Evolutionary conservation across 2,797 vertebrate genomes (phyloP), one percentile per base, ranked within the genome.

Genomic region (Chaetophractus vellerosus): DNA sequence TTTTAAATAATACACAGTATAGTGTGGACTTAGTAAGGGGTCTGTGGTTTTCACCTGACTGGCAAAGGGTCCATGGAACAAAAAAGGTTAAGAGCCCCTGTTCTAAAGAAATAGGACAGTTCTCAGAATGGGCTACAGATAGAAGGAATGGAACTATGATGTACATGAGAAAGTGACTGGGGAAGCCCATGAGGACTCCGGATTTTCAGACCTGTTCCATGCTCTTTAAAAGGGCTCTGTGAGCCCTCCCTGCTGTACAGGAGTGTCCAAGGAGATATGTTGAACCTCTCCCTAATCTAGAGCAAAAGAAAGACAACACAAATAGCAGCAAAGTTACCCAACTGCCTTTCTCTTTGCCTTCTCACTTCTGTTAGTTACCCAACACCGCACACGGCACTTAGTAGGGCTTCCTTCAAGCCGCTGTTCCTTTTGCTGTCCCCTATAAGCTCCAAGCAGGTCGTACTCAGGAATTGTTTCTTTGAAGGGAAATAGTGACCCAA

Each of bases 331-430:
- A 15, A 23, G 31, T 63, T 38, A 52, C 45, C 68, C n/a, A 15
- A 38, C 80, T n/a, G 48, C 74, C n/a, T 79, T 71, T 72, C 72
- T 31, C 18, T 69, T 91, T 9, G 16, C 61, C 31, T 45, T 72
- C 64, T 74, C 7, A 9, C n/a, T 31, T 41, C 63, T 12, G 2
- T 38, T 55, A 83, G 8, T n/a, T 6, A 79, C 55, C 48, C 2
- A 15, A 15, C 41, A 1, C 21, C 10, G 0, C 0, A 0, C 63
- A 79, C 64, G 74, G 61, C 52, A 11, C 18, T 3, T 6, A 19
- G 6, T 18, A 8, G 59, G 23, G 57, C 64, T 68, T 59, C 31
- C 57, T 55, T 36, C 36, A 36, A 80, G 71, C 76, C 59, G 26
- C 19, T 3, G 1, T 63, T 74, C 6, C 10, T 64, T 1, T 48